These are phyloP conservation scores for Pseudoips prasinana DNA, from an alignment of 2,888 invertebrate species.

Conservation along the genomic window DNA sequence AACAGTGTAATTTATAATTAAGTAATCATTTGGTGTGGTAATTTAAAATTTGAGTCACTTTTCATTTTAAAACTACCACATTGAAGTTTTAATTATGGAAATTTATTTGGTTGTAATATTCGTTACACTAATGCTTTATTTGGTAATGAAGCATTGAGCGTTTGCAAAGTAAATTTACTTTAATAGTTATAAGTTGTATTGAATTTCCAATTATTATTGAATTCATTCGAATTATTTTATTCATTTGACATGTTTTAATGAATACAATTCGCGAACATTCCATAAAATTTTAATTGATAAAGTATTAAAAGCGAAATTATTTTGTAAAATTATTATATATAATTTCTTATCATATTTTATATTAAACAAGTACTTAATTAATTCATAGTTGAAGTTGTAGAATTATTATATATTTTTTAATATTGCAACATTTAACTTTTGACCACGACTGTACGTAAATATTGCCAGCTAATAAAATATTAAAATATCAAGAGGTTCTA, in stretches of 20 bases:
- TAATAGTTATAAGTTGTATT: conserved; percentile 36
- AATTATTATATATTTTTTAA: conserved; percentile 6
- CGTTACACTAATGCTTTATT: conserved; percentile 39
- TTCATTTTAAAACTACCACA: conserved; percentile 7
- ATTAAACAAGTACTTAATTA: too few relatives aligned
- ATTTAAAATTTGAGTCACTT: conserved; percentile 11
- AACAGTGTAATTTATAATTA: conserved; percentile 17
- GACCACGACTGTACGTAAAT: not conserved
- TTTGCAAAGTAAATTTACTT: conserved; percentile 38
- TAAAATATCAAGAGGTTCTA: conserved; percentile 2
- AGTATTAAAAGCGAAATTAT: conserved; percentile 5
- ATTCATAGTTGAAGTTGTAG: conserved; percentile 23
- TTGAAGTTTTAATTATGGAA: conserved; percentile 19
- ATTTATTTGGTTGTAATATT: conserved; percentile 39
- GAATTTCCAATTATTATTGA: conserved; percentile 47
- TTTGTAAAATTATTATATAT: conserved; percentile 5
- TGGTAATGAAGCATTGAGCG: conserved; percentile 23
- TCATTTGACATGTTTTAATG: conserved; percentile 16
- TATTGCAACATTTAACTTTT: not conserved
- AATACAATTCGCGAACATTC: conserved; percentile 19
- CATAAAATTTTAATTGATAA: conserved; percentile 10
- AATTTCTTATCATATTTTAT: too few relatives aligned
- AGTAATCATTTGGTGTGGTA: conserved; percentile 10
- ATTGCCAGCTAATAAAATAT: too few relatives aligned
- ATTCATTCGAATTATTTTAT: conserved; percentile 31